Evolutionary conservation across 1,140 invertebrate genomes (phyloP).

Genomic region (Lordiphosa stackelbergi): DNA sequence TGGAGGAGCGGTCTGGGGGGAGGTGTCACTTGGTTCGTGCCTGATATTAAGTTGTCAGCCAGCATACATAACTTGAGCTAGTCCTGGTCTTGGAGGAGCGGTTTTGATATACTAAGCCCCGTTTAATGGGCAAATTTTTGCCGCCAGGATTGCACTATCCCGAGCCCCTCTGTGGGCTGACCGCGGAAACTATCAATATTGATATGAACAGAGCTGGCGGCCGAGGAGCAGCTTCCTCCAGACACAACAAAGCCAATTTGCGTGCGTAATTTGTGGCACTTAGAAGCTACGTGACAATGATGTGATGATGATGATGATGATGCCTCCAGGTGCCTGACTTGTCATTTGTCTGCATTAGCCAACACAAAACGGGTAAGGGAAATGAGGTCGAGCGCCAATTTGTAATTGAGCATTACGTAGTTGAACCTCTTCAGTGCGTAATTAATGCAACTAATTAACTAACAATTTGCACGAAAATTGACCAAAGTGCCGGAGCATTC

Average conservation of each 20-base stretch:
- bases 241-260: slow-evolving; percentile 69
- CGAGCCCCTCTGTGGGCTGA: neutral
- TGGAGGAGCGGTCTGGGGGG: neutral
- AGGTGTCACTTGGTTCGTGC: slow-evolving; percentile 59
- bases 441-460: slow-evolving; percentile 68
- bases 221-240: neutral
- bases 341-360: slow-evolving; percentile 72
- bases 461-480: slow-evolving; percentile 28
- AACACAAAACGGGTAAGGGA: slow-evolving; percentile 2
- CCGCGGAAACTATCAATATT: slow-evolving; percentile 42
- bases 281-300: slow-evolving; percentile 62
- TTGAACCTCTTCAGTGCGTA: slow-evolving; percentile 25
- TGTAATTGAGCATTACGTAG: slow-evolving; percentile 53
- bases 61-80: slow-evolving; percentile 39
- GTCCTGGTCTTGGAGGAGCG: slow-evolving; percentile 16
- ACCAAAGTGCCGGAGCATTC: neutral
- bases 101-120: slow-evolving; percentile 56
- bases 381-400: slow-evolving; percentile 40
- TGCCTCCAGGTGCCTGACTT: slow-evolving; percentile 39
- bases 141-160: slow-evolving; percentile 3
- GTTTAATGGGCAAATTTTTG: slow-evolving; percentile 57
- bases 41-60: slow-evolving; percentile 72
- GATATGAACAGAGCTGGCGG: slow-evolving; percentile 1
- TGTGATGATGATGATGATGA: slow-evolving; percentile 16
- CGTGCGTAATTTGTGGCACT: slow-evolving; percentile 74